Evolutionary conservation across 2,888 invertebrate genomes (phyloP).

Genomic region (Urechis unicinctus): DNA sequence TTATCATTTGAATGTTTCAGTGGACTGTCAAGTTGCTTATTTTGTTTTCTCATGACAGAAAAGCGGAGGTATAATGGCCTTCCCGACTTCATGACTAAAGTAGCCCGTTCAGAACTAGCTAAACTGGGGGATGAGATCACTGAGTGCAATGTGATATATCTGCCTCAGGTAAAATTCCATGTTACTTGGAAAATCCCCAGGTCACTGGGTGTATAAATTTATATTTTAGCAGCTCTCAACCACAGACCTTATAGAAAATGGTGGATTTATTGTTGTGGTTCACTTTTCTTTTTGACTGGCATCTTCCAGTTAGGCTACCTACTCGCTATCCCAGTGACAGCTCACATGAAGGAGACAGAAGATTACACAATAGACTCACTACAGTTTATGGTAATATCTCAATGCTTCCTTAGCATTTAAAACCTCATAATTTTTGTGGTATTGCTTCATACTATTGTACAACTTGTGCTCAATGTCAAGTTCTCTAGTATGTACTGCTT

Average conservation of each 20-base stretch:
- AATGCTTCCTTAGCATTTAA: no score
- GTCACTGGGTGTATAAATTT: no score
- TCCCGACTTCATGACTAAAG: conserved; percentile 66
- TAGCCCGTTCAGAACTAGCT: conserved; percentile 65
- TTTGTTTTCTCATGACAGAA: conserved; percentile 58
- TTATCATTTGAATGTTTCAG: no score
- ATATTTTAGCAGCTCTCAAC: no score
- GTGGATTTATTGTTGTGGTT: no score
- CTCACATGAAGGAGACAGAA: conserved; percentile 55
- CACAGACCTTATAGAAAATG: no score
- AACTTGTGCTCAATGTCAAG: no score
- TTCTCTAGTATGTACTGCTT: no score
- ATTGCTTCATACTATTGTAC: no score
- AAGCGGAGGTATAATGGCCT: conserved; percentile 66
- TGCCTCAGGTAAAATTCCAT: conserved; percentile 55
- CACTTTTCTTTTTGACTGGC: no score
- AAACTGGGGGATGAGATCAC: conserved; percentile 56
- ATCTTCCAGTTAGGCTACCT: conserved; percentile 61
- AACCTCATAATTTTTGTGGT: no score
- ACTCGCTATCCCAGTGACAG: conserved; percentile 67
- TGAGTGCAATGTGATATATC: conserved; percentile 51
- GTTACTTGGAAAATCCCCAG: conserved; percentile 35
- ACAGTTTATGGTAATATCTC: conserved; percentile 69
- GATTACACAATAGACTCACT: conserved; percentile 62
- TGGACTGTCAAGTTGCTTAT: no score